Evolutionary conservation across 2,888 invertebrate species (phyloP).

Genomic region (Nemapogon koenigi): DNA sequence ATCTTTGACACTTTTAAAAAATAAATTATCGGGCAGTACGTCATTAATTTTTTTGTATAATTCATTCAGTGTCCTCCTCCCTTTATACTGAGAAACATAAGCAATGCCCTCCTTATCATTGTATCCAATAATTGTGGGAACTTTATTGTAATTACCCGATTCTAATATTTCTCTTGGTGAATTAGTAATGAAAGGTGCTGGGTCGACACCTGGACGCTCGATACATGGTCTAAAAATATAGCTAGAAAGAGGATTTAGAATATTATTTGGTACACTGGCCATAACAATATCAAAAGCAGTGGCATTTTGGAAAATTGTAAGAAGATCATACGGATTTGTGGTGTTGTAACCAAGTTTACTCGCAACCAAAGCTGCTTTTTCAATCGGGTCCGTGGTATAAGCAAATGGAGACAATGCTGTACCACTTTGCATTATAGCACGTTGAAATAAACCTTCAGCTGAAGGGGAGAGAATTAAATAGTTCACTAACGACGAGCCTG

Average conservation of each 20-base stretch:
- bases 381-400: slow-evolving; percentile 13
- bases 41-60: slow-evolving; percentile 9
- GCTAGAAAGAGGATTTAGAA: slow-evolving; percentile 1
- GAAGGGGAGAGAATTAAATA: slow-evolving; percentile 15
- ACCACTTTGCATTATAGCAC: slow-evolving; percentile 17
- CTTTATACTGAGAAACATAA: slow-evolving; percentile 21
- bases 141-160: slow-evolving; percentile 15
- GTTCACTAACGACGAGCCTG: slow-evolving; percentile 16
- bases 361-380: slow-evolving; percentile 14
- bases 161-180: slow-evolving; percentile 14
- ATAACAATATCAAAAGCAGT: slow-evolving; percentile 14
- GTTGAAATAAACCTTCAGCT: slow-evolving; percentile 15
- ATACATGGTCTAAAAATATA: slow-evolving; percentile 13
- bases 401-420: slow-evolving; percentile 17
- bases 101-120: slow-evolving; percentile 27
- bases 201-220: slow-evolving; percentile 7
- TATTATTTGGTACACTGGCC: slow-evolving; percentile 11
- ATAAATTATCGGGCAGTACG: slow-evolving; percentile 11
- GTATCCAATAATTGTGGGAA: slow-evolving; percentile 24
- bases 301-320: slow-evolving; percentile 15
- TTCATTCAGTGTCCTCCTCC: slow-evolving; percentile 1
- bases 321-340: slow-evolving; percentile 16
- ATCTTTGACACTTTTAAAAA: slow-evolving; percentile 12
- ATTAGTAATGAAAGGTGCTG: slow-evolving; percentile 14
- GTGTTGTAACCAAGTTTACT: slow-evolving; percentile 16